Evolutionary conservation across 2,113 vertebrate species (phyloP).

Genomic region (Brevimyrus niger): DNA sequence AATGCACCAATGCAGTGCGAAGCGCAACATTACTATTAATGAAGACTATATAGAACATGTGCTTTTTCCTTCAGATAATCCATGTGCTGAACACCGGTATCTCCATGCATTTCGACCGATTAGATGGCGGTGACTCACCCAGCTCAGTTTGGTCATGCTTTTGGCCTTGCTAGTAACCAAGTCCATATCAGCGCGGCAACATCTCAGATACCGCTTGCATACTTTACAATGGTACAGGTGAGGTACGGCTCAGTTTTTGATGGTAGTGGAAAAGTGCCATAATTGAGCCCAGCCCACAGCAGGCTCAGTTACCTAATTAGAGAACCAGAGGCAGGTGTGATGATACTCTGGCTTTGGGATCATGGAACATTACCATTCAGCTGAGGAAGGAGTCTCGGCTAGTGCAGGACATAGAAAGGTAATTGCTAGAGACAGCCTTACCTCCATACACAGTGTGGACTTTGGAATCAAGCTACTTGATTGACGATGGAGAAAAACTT

Average conservation of each 20-base stretch:
- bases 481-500: neutral
- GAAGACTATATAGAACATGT: too few species aligned
- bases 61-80: too few species aligned
- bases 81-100: too few species aligned
- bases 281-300: neutral
- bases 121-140: neutral
- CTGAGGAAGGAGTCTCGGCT: neutral
- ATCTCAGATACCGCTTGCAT: neutral
- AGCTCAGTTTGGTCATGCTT: neutral
- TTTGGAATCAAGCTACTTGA: neutral
- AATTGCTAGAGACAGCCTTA: neutral
- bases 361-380: neutral
- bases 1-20: too few species aligned
- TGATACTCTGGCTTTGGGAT: neutral
- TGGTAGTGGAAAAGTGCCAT: neutral
- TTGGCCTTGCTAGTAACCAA: neutral
- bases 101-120: neutral
- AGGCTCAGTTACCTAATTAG: neutral
- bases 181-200: neutral
- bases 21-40: too few species aligned
- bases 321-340: neutral
- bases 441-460: neutral
- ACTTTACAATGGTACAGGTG: neutral
- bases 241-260: neutral
- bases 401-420: neutral